Percentiles rank a stretch among this genome's conserved stretches.
Conservation (phyloP, 1,140 invertebrate genomes). For the Drosophila insularis region DNA sequence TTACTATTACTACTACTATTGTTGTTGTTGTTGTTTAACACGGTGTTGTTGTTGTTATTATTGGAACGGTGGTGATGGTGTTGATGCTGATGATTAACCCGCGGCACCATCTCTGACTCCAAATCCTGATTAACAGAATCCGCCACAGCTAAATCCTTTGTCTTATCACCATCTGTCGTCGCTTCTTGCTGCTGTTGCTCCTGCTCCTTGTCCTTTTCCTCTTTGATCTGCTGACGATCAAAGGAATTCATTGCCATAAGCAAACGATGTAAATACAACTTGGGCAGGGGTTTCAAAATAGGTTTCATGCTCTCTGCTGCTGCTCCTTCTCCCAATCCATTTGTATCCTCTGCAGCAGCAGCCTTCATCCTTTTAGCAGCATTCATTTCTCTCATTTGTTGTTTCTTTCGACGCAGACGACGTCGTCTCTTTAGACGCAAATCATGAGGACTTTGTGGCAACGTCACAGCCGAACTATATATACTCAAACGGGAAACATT, state of each 20-base stretch:
- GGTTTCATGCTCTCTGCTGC: slow-evolving; percentile 9
- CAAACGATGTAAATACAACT: slow-evolving; percentile 50
- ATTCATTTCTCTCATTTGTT: slow-evolving; percentile 57
- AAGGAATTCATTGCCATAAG: slow-evolving; percentile 26
- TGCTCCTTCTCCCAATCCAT: not conserved
- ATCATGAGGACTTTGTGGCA: slow-evolving; percentile 44
- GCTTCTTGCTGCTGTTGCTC: not conserved
- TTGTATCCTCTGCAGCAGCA: slow-evolving; percentile 10
- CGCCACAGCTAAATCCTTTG: not conserved
- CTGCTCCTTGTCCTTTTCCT: slow-evolving; percentile 22
- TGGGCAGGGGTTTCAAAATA: slow-evolving; percentile 42
- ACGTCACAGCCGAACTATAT: slow-evolving; percentile 66
- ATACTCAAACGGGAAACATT: slow-evolving; percentile 57
- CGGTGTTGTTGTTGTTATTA: slow-evolving; percentile 69
- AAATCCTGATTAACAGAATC: not conserved
- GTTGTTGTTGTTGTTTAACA: slow-evolving; percentile 71
- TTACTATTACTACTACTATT: slow-evolving; percentile 79
- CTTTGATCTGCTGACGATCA: slow-evolving; percentile 25
- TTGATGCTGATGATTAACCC: slow-evolving; percentile 31
- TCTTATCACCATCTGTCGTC: slow-evolving; percentile 18
- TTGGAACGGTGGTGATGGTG: slow-evolving; percentile 77
- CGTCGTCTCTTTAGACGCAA: slow-evolving; percentile 57
- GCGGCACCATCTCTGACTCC: slow-evolving; percentile 37
- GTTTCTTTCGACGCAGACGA: slow-evolving; percentile 58
- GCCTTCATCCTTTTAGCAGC: slow-evolving; percentile 62